Base-by-base conservation (phyloP, 2,888 invertebrate species). In the Melieria crassipennis region DNA sequence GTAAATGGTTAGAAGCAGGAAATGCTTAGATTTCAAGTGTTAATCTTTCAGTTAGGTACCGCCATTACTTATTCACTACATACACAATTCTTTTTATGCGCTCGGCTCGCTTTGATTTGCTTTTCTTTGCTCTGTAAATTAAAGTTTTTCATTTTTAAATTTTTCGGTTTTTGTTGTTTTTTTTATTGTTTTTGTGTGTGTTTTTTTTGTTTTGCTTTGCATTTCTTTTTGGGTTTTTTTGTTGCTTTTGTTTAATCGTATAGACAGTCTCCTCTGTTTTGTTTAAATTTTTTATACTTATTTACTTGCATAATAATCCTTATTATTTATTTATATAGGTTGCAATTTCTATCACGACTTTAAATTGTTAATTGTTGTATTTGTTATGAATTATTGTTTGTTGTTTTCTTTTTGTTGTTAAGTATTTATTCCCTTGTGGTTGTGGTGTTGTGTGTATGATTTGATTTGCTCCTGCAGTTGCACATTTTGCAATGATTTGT, bases 241-340 rank as follows among this genome's bases (percentile, higher is more conserved):
- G 65, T 69, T 70, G 65, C 56, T 70, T 43, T 42, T 67, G 11
- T 61, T 69, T 72, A 73, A 76, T 72, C 69, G 70, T 74, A 72
- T 76, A 77, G 77, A 78, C 78, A 78, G 77, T 78, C 78, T 78
- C 78, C 75, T 77, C 76, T 76, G 75, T 66, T 76, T 72, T 71
- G 65, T 72, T 75, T 69, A 74, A 72, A 71, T 75, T 73, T 69
- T 73, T 75, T 71, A 60, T 70, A 67, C 72, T 73, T 65, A 61
- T 68, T 65, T 69, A 55, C 58, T 65, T 68, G 43, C 64, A 69
- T 58, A 70, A 74, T 66, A 62, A 57, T 66, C 62, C 47, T 60
- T 65, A 48, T 43, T 48, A 48, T 67, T 67, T 67, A 16, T 64
- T 57, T 57, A 57, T 70, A 52, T 65, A 52, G 58, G 61, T 62